Conservation (phyloP, 2,797 vertebrate species). For the Melanotaenia parkinsoni region DNA sequence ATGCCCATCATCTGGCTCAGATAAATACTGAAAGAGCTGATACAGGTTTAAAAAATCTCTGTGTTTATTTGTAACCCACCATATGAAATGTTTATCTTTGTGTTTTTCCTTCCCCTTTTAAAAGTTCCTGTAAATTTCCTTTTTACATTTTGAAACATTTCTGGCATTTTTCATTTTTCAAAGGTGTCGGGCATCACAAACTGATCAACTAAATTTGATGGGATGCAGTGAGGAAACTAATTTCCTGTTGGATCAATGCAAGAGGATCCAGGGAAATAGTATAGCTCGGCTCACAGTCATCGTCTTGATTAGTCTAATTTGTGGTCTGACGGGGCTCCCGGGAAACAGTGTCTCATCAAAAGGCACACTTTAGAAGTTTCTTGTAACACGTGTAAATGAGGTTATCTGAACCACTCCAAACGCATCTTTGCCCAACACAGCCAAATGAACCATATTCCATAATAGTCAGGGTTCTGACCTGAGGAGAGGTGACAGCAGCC, state of each 20-base stretch:
- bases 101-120: too few relatives aligned
- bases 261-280: constrained; percentile 56
- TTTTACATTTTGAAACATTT: too few relatives aligned
- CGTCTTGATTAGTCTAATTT: constrained; percentile 61
- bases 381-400: constrained; percentile 21
- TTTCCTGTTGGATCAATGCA: constrained; percentile 61
- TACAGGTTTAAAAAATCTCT: too few relatives aligned
- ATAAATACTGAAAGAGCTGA: constrained; percentile 14
- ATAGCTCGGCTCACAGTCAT: constrained; percentile 48
- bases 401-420: constrained; percentile 31
- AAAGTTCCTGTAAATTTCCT: too few relatives aligned
- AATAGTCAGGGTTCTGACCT: constrained; percentile 56
- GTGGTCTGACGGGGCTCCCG: constrained; percentile 48
- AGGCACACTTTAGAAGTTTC: constrained; percentile 37
- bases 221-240: constrained; percentile 60
- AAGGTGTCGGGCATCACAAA: constrained; percentile 3
- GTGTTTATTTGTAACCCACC: too few relatives aligned
- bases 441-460: constrained; percentile 62
- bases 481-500: constrained; percentile 73
- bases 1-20: not conserved
- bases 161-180: too few relatives aligned
- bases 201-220: constrained; percentile 61
- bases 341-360: constrained; percentile 53
- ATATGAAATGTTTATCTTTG: too few relatives aligned
- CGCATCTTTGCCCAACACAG: constrained; percentile 49